Base-by-base conservation (phyloP, 2,888 invertebrate genomes). In the Elegia similella region DNA sequence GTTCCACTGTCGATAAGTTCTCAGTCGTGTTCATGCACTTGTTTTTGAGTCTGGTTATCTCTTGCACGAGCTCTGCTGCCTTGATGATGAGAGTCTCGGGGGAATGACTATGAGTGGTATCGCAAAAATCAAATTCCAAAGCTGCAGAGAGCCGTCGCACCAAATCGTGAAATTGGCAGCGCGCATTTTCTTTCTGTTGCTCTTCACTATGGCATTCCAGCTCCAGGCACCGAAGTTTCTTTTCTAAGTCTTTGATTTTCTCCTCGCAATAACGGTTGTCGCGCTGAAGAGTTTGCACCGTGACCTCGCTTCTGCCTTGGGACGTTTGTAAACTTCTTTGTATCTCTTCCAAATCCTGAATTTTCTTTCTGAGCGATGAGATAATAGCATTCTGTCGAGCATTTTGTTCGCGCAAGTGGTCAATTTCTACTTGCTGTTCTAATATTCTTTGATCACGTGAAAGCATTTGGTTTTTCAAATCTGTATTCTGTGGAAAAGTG, bases 341-440 rank as follows among this genome's bases (percentile, higher is more conserved):
- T 55, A 95, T 92, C 70, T 96, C 96, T 76, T 97, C 97, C 43
- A 96, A 86, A 62, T 96, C 95, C 84, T 95, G 93, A 44, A 96
- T 93, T 59, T 96, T 94, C 78, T 95, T 95, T 76, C 95, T 95
- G 53, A 97, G 92, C 0, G 97, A 96, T 2, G 94, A 93, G 66
- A 97, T 95, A 47, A 97, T 92, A 0, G 97, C 95, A 70, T 95
- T 95, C 80, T 97, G 96, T 42, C 97, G 92, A 0, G 96, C 97
- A 50, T 96, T 94, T 81, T 97, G 97, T 63, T 97, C 96, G 7
- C 95, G 92, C 15, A 96, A 86, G 73, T 96, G 95, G 69, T 97
- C 95, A 15, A 95, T 94, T 80, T 97, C 97, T 30, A 95, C 94
- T 77, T 96, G 96, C 60, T 96, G 93, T 69, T 97, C 96, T 70